Base-by-base conservation (phyloP, 2,888 invertebrate species). In the Eristalinus sepulchralis region DNA sequence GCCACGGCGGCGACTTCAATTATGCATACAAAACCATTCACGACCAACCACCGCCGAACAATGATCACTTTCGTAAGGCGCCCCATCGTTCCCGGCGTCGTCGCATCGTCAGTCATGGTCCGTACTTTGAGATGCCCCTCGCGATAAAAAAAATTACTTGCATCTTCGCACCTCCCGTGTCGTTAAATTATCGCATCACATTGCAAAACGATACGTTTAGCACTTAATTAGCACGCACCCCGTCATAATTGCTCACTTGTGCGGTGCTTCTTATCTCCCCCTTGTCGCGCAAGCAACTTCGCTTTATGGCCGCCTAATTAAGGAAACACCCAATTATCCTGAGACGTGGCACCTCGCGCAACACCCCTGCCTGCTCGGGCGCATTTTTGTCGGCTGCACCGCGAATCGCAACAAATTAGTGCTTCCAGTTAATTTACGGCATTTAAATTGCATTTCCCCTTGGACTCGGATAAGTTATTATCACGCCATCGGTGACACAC, bases 401-500 rank as follows among this genome's bases (percentile, higher is more conserved):
- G 62, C 39, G 75, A 79, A 70, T 70, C 55, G 57, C 57, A 76
- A 57, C 63, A 47, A 84, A 84, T 84, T 66, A 84, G 76, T 75
- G 72, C 84, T 71, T 55, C 34, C 57, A 68, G 55, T 55, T 73
- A 73, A 73, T 78, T 85, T 68, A 70, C 77, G 77, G 64, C 77
- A 81, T 77, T 82, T 72, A 72, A 72, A 68, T 77, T 59, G 78
- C 67, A 83, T 68, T 81, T 71, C 64, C 55, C 75, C 60, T 36
- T 53, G 53, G 33, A n/a, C 31, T 70, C 60, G 83, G 62, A 47
- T 84, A 80, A 81, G 73, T 82, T 77, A 81, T 63, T 68, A 77
- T 85, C 84, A 72, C 84, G 22, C 77, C 63, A 82, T 85, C 70
- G 70, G 72, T 85, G 85, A 85, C 85, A 85, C 85, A 85, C 82